phyloP scores from a whole-genome alignment of 2,113 vertebrate genomes.

The Tringa solitaria region DNA sequence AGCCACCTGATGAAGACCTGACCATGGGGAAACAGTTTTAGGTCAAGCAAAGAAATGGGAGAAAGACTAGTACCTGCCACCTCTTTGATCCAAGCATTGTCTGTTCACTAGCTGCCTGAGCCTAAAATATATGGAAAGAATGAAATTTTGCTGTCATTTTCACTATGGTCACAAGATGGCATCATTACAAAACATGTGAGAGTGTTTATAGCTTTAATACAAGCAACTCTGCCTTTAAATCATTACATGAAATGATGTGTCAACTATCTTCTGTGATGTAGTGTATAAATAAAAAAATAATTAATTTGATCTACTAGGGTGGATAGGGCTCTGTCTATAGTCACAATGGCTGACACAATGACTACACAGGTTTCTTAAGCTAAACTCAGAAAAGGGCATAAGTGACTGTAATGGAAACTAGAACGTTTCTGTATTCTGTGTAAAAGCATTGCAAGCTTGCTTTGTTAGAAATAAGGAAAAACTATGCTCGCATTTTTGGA shows the following conservation, averaged over 20 bases:
- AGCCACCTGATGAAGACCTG: background rate
- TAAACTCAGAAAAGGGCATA: background rate
- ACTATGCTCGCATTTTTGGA: background rate
- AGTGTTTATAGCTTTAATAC: background rate
- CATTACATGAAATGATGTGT: background rate
- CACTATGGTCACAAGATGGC: conserved; percentile 1
- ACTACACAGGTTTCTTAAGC: background rate
- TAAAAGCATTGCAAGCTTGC: background rate
- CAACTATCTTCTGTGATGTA: background rate
- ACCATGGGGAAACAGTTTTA: background rate
- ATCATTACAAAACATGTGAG: background rate
- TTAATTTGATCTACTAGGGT: background rate
- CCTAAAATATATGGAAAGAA: background rate
- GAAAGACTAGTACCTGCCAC: accelerated
- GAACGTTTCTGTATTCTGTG: background rate
- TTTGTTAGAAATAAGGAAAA: background rate
- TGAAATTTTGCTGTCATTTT: background rate
- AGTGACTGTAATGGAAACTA: background rate
- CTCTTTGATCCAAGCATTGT: background rate
- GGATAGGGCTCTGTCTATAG: background rate
- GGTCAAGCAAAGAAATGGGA: background rate
- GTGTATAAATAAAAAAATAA: background rate
- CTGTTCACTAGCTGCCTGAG: background rate
- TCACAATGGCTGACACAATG: background rate
- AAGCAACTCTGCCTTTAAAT: background rate